Conservation (phyloP, 2,888 invertebrate genomes). For the Melinaea marsaeus region DNA sequence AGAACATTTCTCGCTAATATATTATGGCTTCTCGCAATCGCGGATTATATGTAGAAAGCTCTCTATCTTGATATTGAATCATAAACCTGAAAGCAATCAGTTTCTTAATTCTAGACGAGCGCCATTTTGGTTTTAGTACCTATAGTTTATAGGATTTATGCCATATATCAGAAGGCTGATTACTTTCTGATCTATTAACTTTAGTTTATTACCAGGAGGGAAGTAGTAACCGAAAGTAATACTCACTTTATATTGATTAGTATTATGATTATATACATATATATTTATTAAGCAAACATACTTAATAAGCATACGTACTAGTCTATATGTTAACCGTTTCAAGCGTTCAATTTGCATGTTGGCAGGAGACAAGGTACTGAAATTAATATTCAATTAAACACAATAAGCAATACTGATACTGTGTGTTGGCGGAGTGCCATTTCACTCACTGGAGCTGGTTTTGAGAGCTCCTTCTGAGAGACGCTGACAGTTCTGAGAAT, state of each 20-base stretch:
- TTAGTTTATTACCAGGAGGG: too few relatives aligned
- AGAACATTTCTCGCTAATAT: conserved; percentile 20
- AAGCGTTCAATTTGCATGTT: conserved; percentile 20
- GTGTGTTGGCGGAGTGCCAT: conserved; percentile 33
- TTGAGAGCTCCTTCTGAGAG: conserved; percentile 28
- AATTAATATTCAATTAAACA: conserved; percentile 36
- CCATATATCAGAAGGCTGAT: too few relatives aligned
- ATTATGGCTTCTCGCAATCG: conserved; percentile 22
- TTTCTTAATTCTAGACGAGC: conserved; percentile 7
- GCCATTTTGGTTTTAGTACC: conserved; percentile 1
- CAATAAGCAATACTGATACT: conserved; percentile 32
- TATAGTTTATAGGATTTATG: too few relatives aligned
- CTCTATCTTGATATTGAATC: conserved; percentile 24
- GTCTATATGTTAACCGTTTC: not conserved
- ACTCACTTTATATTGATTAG: not conserved
- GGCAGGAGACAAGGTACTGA: conserved; percentile 23
- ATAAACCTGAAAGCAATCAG: conserved; percentile 18
- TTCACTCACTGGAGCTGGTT: conserved; percentile 26
- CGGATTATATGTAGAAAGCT: conserved; percentile 19
- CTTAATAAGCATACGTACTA: not conserved
- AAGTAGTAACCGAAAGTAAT: not conserved
- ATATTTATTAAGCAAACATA: not conserved
- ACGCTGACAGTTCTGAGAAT: conserved; percentile 12
- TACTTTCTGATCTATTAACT: too few relatives aligned
- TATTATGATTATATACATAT: not conserved